These are phyloP conservation scores for Loris lydekkerianus DNA, from an alignment of 2,797 vertebrate species.

Conservation along the genomic window DNA sequence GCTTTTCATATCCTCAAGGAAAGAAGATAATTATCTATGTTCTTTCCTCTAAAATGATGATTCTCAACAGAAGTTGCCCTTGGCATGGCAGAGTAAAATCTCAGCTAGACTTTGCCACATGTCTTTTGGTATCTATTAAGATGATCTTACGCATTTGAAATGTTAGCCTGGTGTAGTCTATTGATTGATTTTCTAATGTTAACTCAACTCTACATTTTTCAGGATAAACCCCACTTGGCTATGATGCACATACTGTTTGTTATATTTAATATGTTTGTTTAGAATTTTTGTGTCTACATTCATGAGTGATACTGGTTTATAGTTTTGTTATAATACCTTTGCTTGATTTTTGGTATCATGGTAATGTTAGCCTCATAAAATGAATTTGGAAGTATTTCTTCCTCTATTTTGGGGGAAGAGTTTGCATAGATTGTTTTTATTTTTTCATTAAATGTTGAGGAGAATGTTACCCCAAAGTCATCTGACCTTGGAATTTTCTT, in stretches of 20 bases:
- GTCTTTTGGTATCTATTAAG: slow-evolving; percentile 39
- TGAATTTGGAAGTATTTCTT: background rate
- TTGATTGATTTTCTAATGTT: slow-evolving; percentile 28
- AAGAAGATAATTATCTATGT: background rate
- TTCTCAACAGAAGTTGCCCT: background rate
- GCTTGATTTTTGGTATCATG: slow-evolving; percentile 40
- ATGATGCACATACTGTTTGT: background rate
- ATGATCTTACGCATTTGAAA: background rate
- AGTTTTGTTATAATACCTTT: slow-evolving; percentile 33
- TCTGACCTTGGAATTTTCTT: slow-evolving; percentile 41
- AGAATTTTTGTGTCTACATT: slow-evolving; percentile 45
- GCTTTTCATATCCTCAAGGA: background rate
- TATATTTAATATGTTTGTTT: slow-evolving; percentile 53
- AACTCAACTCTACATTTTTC: slow-evolving; percentile 24
- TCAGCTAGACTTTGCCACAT: background rate
- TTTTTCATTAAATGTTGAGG: slow-evolving; percentile 27
- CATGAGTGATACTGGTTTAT: background rate
- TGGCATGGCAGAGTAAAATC: background rate
- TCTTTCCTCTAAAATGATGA: background rate
- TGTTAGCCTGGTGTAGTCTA: slow-evolving; percentile 29
- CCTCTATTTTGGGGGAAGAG: background rate
- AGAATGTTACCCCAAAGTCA: slow-evolving; percentile 29
- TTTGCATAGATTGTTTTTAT: slow-evolving; percentile 50
- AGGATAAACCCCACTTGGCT: background rate
- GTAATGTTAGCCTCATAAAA: background rate